Evolutionary conservation across 1,140 invertebrate genomes (phyloP), one percentile per base, ranked within the genome.

Genomic region (Hycleus cichorii): DNA sequence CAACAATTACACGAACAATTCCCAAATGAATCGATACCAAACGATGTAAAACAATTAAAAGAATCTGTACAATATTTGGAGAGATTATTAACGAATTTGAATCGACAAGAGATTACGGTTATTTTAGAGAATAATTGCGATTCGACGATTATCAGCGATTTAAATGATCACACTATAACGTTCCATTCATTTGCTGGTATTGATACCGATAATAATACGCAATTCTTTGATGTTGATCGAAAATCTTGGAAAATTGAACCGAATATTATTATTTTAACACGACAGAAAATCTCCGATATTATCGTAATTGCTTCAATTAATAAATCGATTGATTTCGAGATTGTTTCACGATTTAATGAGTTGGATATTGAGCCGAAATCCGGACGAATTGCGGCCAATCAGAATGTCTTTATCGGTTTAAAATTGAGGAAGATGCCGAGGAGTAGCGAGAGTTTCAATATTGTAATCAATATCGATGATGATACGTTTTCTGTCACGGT

Each of bases 61-160:
- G 68, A 70, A 60, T 47, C 43, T 40, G 24, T 62, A 7, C 24
- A 7, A 8, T 49, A 50, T 25, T 12, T 67, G 8, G 44, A 59
- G 25, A 57, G 67, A 8, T 42, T 70, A 42, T 51, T 64, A 10
- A 55, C 57, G 26, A 51, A 51, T 7, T 56, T 67, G 2, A 60
- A 47, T 26, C 47, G 27, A 6, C 46, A 68, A 39, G 66, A 70
- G 59, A 58, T 70, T 10, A 38, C 58, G 6, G 24, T 70, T 11
- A 69, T 63, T 4, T 38, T 70, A 0, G 68, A 70, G 39, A 57
- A 64, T 49, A 65, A 70, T 58, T 50, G 58, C 1, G 67, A 70
- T 25, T 47, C 58, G 45, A 67, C 65, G 9, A 18, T 68, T 4
- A 52, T 65, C 6, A 47, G 55, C 10, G 58, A 61, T 32, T 63